Conservation (phyloP, 2,888 invertebrate genomes). For the Eulithis prunata region DNA sequence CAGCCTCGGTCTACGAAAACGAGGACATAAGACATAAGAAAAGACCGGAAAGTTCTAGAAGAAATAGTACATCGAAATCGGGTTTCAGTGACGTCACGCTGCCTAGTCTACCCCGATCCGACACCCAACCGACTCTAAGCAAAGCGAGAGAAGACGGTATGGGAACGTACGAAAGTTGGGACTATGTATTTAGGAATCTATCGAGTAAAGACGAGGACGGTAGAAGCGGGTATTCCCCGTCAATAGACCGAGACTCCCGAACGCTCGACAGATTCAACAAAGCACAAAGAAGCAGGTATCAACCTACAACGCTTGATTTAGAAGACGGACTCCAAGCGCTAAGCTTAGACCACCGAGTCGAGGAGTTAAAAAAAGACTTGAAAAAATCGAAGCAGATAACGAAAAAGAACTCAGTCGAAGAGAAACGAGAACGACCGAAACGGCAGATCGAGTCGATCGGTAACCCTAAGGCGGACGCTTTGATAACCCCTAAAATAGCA, state of each 20-base stretch:
- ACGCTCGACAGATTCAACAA: slow-evolving; percentile 75
- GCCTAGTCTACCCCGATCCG: slow-evolving; percentile 76
- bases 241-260: slow-evolving; percentile 74
- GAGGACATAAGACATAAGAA: slow-evolving; percentile 61
- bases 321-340: slow-evolving; percentile 84
- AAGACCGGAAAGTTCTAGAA: slow-evolving; percentile 60
- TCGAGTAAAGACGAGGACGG: slow-evolving; percentile 88
- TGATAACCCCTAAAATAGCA: slow-evolving; percentile 65
- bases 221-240: slow-evolving; percentile 86
- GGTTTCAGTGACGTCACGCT: slow-evolving; percentile 72
- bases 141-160: slow-evolving; percentile 87
- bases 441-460: slow-evolving; percentile 69
- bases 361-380: slow-evolving; percentile 77
- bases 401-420: slow-evolving; percentile 62
- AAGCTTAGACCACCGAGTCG: slow-evolving; percentile 77
- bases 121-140: slow-evolving; percentile 76
- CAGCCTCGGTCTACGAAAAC: slow-evolving; percentile 72
- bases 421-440: slow-evolving; percentile 55
- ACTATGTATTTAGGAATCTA: slow-evolving; percentile 90
- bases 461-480: slow-evolving; percentile 69
- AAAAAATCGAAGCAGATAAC: slow-evolving; percentile 66
- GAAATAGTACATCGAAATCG: slow-evolving; percentile 72
- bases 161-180: slow-evolving; percentile 90
- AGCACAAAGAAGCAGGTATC: slow-evolving; percentile 77
- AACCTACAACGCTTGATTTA: slow-evolving; percentile 80